Evolutionary conservation across 2,113 vertebrate genomes (phyloP).

Genomic region (Takifugu flavidus): DNA sequence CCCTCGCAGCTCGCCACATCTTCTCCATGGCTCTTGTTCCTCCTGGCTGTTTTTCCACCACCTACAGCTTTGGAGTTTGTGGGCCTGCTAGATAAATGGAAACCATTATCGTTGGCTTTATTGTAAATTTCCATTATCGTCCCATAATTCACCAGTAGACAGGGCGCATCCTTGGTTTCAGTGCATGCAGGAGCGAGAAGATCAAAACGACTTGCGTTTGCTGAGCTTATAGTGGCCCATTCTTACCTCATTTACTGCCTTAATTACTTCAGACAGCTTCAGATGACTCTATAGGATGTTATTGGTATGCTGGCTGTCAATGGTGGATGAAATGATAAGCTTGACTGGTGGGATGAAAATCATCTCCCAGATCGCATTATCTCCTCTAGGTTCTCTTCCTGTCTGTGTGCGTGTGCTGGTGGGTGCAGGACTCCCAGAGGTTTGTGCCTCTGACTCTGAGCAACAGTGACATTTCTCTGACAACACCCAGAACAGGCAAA

Average conservation of each 20-base stretch:
- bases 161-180: no score
- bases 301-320: slow-evolving; percentile 41
- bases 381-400: slow-evolving; percentile 45
- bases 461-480: slow-evolving; percentile 74
- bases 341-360: slow-evolving; percentile 56
- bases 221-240: slow-evolving; percentile 1
- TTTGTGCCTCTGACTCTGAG: slow-evolving; percentile 71
- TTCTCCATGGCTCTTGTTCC: no score
- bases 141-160: no score
- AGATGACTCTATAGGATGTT: slow-evolving; percentile 9
- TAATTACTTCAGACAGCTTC: slow-evolving; percentile 9
- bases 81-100: no score
- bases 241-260: slow-evolving; percentile 1
- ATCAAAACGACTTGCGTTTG: slow-evolving; percentile 19
- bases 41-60: no score
- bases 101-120: no score
- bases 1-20: no score
- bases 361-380: slow-evolving; percentile 49
- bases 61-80: no score
- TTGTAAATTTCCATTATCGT: no score
- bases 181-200: slow-evolving; percentile 7
- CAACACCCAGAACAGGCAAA: slow-evolving; percentile 60
- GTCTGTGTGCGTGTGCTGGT: slow-evolving; percentile 57
- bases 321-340: slow-evolving; percentile 28
- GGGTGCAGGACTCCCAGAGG: slow-evolving; percentile 68